A percentile compares a stretch with the other conserved stretches of the same genome.
phyloP scores from a whole-genome alignment of 2,797 vertebrate genomes.

The Helarctos malayanus region DNA sequence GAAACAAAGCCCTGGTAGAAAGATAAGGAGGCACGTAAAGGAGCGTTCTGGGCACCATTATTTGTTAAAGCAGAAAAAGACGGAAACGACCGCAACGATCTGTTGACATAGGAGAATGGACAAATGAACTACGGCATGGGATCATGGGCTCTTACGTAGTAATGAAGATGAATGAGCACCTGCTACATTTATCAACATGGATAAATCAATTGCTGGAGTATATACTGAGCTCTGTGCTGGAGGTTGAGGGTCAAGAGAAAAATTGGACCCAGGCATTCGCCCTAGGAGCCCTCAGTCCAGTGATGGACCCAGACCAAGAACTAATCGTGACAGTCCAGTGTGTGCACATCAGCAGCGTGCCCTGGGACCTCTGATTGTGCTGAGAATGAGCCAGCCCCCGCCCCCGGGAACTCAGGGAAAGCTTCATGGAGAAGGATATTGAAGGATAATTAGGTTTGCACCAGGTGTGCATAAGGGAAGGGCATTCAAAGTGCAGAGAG shows the following conservation, averaged over 20 bases:
- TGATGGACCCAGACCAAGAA: background rate
- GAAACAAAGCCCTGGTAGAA: background rate
- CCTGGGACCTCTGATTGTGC: background rate
- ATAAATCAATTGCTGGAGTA: background rate
- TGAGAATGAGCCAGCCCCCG: background rate
- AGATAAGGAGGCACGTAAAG: background rate
- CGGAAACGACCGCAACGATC: background rate
- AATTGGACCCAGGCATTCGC: background rate
- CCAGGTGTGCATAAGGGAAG: background rate
- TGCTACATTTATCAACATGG: background rate
- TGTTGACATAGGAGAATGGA: background rate
- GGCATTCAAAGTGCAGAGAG: background rate
- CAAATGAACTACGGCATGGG: background rate
- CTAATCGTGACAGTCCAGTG: background rate
- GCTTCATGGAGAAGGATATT: background rate
- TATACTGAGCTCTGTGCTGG: background rate
- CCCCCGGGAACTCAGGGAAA: background rate
- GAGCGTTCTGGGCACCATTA: background rate
- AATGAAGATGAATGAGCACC: background rate
- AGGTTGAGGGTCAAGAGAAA: background rate
- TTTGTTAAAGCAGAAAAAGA: background rate
- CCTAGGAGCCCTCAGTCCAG: background rate
- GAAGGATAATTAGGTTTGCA: background rate
- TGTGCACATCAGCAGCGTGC: too few relatives aligned
- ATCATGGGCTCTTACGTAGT: background rate